Evolutionary conservation across 2,113 vertebrate species (phyloP).

Genomic region (Phaetusa simplex): DNA sequence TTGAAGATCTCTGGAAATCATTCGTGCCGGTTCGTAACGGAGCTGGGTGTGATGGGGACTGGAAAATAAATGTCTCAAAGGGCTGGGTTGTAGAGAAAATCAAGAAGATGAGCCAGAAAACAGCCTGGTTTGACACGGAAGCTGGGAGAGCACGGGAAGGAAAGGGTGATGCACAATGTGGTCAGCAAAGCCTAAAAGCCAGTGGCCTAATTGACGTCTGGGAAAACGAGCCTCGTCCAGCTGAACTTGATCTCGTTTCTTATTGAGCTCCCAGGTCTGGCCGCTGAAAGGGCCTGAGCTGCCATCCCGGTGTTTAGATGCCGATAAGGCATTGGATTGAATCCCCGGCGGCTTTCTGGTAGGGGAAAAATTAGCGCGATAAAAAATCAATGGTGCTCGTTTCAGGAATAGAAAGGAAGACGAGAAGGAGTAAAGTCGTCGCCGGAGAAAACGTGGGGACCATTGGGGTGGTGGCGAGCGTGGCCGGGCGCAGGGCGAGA

Average conservation of each 20-base stretch:
- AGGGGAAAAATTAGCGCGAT: background rate
- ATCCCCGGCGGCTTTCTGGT: background rate
- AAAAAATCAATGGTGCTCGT: background rate
- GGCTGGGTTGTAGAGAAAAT: background rate
- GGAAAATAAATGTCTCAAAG: background rate
- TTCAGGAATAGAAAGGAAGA: background rate
- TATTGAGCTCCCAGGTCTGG: background rate
- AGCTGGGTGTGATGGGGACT: background rate
- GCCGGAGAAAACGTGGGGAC: rapidly evolving
- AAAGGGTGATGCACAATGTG: background rate
- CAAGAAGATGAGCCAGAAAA: background rate
- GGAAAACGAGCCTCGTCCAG: background rate
- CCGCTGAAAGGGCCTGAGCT: background rate
- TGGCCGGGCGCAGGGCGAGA: rapidly evolving
- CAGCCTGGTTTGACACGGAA: background rate
- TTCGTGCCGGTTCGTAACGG: background rate
- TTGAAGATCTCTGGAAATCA: conserved; percentile 41
- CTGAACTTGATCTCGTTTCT: background rate
- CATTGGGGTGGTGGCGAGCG: background rate
- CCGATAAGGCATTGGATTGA: background rate
- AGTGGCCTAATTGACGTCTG: background rate
- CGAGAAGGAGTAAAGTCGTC: background rate
- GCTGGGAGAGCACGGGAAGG: background rate
- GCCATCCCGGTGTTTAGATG: background rate
- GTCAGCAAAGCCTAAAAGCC: background rate